Evolutionary conservation across 1,140 invertebrate species (phyloP), one percentile per base, ranked within the genome.

Genomic region (Patella vulgata): DNA sequence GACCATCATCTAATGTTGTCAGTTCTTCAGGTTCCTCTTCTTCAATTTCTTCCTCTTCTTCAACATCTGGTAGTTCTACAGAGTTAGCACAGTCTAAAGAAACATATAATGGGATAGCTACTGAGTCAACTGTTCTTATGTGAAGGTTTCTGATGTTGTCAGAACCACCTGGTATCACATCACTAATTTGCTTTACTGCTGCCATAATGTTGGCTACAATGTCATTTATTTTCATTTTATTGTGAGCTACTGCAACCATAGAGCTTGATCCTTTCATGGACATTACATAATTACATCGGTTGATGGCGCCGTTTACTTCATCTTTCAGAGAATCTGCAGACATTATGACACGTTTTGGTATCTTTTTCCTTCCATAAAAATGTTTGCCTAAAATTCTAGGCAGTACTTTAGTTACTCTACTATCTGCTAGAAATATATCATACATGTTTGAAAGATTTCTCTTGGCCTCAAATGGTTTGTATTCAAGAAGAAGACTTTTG

Each of bases 401-500:
- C 17, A 85, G 60, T n/a, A 75, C 56, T 5, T 73, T 50, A 9
- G 74, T 47, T 43, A 85, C 76, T 40, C 80, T 67, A 3, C 58
- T 58, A 72, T 85, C 84, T 44, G 76, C 73, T 14, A 85, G 59
- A 61, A 78, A 84, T 3, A 81, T 14, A 67, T 85, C 82, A 72
- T 75, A 84, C 27, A 67, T 70, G 48, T 75, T 77, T 33, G 71
- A 68, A 12, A 85, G 71, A 28, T 80, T 76, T 23, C 73, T 58
- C 51, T 80, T 82, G 4, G 80, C 74, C 70, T 85, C 81, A 73
- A 53, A 81, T 28, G 75, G 60, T 48, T 79, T 79, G 61, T 82
- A 84, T 58, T 85, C 82, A 31, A 78, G 68, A 36, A 78, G 73
- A n/a, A 85, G 60, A 27, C 71, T 66, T 48, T 84, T 80, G 27